Conservation (phyloP, 2,888 invertebrate genomes). For the Limnephilus lunatus region DNA sequence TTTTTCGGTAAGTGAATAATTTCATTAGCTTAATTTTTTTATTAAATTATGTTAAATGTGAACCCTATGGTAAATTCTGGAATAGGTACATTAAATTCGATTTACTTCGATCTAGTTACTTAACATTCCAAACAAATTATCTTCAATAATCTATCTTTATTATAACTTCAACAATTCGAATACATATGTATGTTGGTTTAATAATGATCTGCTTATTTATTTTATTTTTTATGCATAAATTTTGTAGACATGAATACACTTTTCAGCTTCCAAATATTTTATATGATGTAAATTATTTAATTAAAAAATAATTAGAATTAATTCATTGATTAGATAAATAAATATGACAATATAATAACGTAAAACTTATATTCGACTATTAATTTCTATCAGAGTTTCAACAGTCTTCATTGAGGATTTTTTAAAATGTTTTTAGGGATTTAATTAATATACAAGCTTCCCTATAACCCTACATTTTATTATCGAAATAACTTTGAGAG, state of each 20-base stretch:
- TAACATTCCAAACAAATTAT: neutral
- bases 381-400: neutral
- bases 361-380: neutral
- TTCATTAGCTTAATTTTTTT: neutral
- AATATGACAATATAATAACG: no score
- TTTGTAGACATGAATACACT: neutral
- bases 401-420: neutral
- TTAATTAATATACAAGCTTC: neutral
- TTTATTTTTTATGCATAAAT: neutral
- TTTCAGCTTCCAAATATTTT: neutral
- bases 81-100: neutral
- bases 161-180: neutral
- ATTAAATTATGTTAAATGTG: neutral
- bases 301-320: no score
- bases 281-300: neutral
- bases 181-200: neutral
- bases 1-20: neutral
- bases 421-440: no score
- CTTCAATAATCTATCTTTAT: neutral
- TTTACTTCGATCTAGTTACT: neutral
- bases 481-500: neutral
- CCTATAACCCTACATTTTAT: no score
- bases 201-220: no score
- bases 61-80: neutral
- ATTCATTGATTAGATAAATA: no score